Evolutionary conservation across 2,888 invertebrate species (phyloP).

Genomic region (Teinopalpus imperialis): DNA sequence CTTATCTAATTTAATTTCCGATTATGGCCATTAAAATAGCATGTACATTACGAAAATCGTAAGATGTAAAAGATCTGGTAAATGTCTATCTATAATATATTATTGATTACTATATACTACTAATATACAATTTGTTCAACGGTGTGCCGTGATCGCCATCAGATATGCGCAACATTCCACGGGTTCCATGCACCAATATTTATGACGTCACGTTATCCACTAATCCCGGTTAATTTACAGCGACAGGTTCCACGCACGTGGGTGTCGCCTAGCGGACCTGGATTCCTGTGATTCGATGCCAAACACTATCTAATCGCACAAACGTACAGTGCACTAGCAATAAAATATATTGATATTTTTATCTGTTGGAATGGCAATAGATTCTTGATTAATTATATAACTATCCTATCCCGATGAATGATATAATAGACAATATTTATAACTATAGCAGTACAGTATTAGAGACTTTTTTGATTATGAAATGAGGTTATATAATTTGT

Average conservation of each 20-base stretch:
- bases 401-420: no score
- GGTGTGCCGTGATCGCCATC: slow-evolving; percentile 2
- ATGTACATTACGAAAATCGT: no score
- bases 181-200: slow-evolving; percentile 11
- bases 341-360: slow-evolving; percentile 31
- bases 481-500: no score
- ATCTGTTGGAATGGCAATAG: background rate
- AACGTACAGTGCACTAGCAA: slow-evolving; percentile 34
- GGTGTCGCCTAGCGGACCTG: slow-evolving; percentile 35
- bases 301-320: slow-evolving; percentile 35
- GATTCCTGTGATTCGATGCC: slow-evolving; percentile 37
- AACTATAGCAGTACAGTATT: no score
- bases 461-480: no score
- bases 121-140: slow-evolving; percentile 1
- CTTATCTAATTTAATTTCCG: no score
- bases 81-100: no score
- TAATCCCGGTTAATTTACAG: slow-evolving; percentile 32
- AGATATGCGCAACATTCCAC: slow-evolving; percentile 16
- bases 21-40: no score
- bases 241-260: slow-evolving; percentile 34
- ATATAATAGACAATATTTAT: no score
- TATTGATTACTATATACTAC: no score
- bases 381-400: slow-evolving; percentile 1
- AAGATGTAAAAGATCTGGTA: no score
- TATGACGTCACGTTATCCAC: slow-evolving; percentile 27